Percentiles rank a stretch among this genome's conserved stretches.
These are phyloP conservation scores for Agrotis exclamationis DNA, from an alignment of 2,888 invertebrate species.

Conservation along the genomic window DNA sequence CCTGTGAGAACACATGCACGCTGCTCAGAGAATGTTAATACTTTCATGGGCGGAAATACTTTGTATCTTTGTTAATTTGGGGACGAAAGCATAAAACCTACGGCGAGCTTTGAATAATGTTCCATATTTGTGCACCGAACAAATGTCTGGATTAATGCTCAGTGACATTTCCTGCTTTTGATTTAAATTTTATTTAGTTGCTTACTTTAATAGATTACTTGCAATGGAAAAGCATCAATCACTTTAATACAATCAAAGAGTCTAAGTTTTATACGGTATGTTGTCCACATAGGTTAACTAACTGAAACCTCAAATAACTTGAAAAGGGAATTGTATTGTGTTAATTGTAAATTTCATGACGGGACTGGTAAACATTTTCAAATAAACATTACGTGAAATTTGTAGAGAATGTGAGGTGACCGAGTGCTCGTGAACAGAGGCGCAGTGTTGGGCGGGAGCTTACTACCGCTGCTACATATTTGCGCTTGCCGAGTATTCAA, in stretches of 20 bases:
- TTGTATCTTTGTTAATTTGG: slow-evolving; percentile 81
- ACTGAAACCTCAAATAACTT: slow-evolving; percentile 6
- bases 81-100: slow-evolving; percentile 74
- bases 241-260: slow-evolving; percentile 12
- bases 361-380: slow-evolving; percentile 10
- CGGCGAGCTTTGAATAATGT: slow-evolving; percentile 71
- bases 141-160: slow-evolving; percentile 76
- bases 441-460: slow-evolving; percentile 68
- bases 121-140: slow-evolving; percentile 67
- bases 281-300: slow-evolving; percentile 18
- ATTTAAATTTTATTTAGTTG: slow-evolving; percentile 40
- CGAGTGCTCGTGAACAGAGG: slow-evolving; percentile 48
- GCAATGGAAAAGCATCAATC: slow-evolving; percentile 57
- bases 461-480: slow-evolving; percentile 82
- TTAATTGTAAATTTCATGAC: slow-evolving; percentile 2
- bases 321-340: not conserved
- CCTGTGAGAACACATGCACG: slow-evolving; percentile 79
- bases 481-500: slow-evolving; percentile 85
- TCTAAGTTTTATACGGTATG: slow-evolving; percentile 15
- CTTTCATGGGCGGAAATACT: slow-evolving; percentile 82
- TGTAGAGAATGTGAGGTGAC: slow-evolving; percentile 41
- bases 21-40: slow-evolving; percentile 76
- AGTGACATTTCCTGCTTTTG: slow-evolving; percentile 76
- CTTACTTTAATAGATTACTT: slow-evolving; percentile 45
- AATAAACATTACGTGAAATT: slow-evolving; percentile 25